phyloP scores from a whole-genome alignment of 2,113 vertebrate species.

The Thalassarche chlororhynchos region DNA sequence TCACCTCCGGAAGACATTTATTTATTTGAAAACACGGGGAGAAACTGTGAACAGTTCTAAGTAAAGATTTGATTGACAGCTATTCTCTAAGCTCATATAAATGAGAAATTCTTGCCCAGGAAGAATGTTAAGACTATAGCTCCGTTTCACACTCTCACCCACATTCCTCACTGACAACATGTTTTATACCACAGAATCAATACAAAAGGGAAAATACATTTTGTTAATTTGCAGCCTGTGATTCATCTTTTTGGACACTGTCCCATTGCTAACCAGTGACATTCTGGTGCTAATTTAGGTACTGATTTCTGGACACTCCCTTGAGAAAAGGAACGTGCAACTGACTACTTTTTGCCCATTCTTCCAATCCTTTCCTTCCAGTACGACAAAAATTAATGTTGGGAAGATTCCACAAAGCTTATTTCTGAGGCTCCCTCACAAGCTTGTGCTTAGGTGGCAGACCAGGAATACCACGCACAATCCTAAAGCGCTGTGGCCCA shows the following conservation, averaged over 20 bases:
- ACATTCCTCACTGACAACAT: background rate
- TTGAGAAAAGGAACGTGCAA: background rate
- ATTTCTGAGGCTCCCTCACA: background rate
- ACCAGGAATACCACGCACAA: background rate
- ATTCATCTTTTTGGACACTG: background rate
- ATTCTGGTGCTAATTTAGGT: background rate
- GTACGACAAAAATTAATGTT: background rate
- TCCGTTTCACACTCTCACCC: background rate
- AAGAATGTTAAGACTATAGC: background rate
- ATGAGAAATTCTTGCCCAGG: background rate
- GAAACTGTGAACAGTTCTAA: background rate
- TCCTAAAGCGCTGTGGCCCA: background rate
- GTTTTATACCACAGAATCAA: background rate
- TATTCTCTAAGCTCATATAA: background rate
- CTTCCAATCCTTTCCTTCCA: background rate
- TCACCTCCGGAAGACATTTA: background rate
- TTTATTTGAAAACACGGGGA: background rate
- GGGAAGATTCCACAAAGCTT: background rate
- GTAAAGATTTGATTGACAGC: background rate
- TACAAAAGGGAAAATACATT: background rate
- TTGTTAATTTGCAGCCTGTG: background rate
- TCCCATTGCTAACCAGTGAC: background rate
- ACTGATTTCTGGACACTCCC: background rate
- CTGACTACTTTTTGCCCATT: background rate
- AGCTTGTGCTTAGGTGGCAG: background rate